phyloP scores from a whole-genome alignment of 2,797 vertebrate species.

The Acanthornis magna region DNA sequence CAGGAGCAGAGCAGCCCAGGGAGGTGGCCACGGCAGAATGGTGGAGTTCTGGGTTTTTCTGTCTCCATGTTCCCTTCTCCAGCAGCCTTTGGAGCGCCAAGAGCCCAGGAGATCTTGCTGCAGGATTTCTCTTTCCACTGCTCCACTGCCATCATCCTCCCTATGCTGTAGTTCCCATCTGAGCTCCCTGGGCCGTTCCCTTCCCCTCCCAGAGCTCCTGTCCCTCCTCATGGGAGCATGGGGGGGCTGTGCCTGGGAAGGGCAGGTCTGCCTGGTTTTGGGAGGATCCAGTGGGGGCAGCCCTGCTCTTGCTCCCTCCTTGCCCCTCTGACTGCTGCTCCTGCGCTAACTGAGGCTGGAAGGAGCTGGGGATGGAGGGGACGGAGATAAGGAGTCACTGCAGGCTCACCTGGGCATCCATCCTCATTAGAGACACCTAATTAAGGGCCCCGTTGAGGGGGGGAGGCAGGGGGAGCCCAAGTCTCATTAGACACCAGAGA shows the following conservation, averaged over 20 bases:
- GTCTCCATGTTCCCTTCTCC: neutral
- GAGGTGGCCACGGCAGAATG: neutral
- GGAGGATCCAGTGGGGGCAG: neutral
- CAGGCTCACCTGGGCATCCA: neutral
- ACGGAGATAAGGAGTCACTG: neutral
- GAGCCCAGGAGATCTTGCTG: neutral
- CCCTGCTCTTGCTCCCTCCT: neutral
- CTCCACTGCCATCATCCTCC: neutral
- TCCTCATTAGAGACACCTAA: neutral
- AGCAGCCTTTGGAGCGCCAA: neutral
- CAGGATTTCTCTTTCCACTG: neutral
- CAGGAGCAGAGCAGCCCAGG: neutral
- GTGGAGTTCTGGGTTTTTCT: neutral
- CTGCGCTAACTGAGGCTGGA: neutral
- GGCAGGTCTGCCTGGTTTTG: rapidly evolving
- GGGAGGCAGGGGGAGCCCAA: neutral
- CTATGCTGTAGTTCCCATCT: rapidly evolving
- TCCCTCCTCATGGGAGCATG: neutral
- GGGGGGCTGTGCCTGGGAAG: neutral
- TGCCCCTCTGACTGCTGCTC: neutral
- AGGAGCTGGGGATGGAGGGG: neutral
- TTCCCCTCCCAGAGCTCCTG: rapidly evolving
- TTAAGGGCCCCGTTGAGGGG: neutral
- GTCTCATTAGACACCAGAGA: neutral
- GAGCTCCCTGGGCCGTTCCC: neutral